Evolutionary conservation across 2,888 invertebrate genomes (phyloP).

Genomic region (Homarus gammarus): DNA sequence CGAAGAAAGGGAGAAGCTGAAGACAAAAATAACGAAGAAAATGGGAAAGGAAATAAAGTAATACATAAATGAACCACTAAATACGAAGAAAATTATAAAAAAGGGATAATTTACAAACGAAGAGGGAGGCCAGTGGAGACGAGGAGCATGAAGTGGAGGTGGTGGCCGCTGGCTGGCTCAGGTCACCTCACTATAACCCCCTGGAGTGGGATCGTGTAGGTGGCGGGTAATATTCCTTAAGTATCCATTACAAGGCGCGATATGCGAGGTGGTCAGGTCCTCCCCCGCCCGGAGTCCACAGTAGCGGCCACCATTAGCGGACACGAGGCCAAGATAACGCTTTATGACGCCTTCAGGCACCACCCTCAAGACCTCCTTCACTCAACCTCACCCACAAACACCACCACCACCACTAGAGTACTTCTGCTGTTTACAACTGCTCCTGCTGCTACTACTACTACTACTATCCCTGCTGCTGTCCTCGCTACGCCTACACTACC

Average conservation of each 20-base stretch:
- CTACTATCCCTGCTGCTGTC: background rate
- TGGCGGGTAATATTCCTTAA: slow-evolving; percentile 22
- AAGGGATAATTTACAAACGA: no score
- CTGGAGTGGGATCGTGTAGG: background rate
- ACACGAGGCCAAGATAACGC: slow-evolving; percentile 49
- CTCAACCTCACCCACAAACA: background rate
- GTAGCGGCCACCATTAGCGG: slow-evolving; percentile 56
- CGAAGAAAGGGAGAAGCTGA: background rate
- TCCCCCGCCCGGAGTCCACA: background rate
- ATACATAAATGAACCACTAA: background rate
- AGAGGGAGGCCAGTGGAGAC: background rate
- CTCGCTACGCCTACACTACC: background rate
- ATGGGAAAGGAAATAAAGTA: no score
- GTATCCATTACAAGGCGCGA: slow-evolving; percentile 25
- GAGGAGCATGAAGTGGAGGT: background rate
- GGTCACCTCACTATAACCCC: no score
- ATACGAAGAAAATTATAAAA: no score
- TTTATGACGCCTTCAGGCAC: slow-evolving; percentile 42
- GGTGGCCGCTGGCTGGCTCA: background rate
- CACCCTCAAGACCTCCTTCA: background rate
- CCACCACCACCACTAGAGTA: background rate
- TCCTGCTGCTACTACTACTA: background rate
- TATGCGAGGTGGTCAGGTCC: background rate
- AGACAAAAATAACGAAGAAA: background rate
- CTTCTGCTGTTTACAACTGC: background rate